Evolutionary conservation across 2,113 vertebrate species (phyloP), one percentile per base, ranked within the genome.

Genomic region (Taxidea taxus): DNA sequence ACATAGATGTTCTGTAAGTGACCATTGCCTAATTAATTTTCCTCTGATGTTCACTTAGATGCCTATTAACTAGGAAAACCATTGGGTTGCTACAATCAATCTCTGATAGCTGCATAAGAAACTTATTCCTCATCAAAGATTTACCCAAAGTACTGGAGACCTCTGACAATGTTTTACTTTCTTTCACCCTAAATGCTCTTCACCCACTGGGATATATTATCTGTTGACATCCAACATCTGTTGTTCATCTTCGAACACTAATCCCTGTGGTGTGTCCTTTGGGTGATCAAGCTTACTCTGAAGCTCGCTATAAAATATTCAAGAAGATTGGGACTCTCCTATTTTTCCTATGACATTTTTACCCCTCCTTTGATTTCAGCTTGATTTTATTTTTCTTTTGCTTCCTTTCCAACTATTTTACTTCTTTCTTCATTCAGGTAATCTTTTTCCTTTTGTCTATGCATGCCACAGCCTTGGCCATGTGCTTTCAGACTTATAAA

Each of bases 281-380:
- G 97, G 97, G 97, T 98, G 98, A 98, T 97, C 98, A 98, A 97
- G 87, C 97, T 89, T 62, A 95, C 93, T 85, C 98, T 90, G 91
- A 95, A 95, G 90, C 97, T 95, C 4, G 37, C 90, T 85, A 98
- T 98, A 98, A 98, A 98, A 98, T 98, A 98, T 98, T 98, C 96
- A 98, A 78, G 97, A 97, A 97, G 97, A 97, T 85, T 97, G 96
- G 90, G 92, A 95, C 96, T 97, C 96, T 95, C 80, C 93, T 97
- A 96, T 98, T 97, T 98, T 97, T 89, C 96, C 86, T 96, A 51
- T 97, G 98, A 98, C 97, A 98, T 97, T 98, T 97, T 97, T 97
- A 95, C 83, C 94, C 87, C 80, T 93, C 62, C 62, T 98, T 96
- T 98, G 97, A 97, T 98, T 97, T 94, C 94, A 75, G 20, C 78